Evolutionary conservation across 1,140 invertebrate species (phyloP).

Genomic region (Apis florea): DNA sequence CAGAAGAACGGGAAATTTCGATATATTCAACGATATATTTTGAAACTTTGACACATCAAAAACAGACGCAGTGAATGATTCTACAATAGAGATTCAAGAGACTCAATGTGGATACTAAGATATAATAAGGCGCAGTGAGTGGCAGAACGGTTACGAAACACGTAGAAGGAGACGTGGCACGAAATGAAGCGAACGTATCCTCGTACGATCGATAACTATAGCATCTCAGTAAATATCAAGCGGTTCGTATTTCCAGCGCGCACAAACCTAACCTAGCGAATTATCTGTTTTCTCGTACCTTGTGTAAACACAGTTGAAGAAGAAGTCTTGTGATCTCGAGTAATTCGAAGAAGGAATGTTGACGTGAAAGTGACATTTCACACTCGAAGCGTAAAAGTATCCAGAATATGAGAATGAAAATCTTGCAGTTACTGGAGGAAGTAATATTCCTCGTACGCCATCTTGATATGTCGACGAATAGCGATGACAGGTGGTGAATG

Average conservation of each 20-base stretch:
- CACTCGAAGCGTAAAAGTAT: background rate
- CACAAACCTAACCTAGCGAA: constrained; percentile 56
- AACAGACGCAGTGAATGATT: background rate
- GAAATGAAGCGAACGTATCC: constrained; percentile 61
- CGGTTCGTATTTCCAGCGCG: constrained; percentile 48
- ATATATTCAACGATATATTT: background rate
- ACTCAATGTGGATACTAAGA: background rate
- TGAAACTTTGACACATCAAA: constrained; percentile 12
- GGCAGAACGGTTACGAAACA: constrained; percentile 48
- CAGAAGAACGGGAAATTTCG: constrained; percentile 49
- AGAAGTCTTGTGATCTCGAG: background rate
- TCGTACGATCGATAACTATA: constrained; percentile 62
- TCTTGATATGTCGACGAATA: constrained; percentile 11
- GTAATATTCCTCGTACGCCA: constrained; percentile 4
- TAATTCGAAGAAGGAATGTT: constrained; percentile 1
- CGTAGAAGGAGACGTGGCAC: constrained; percentile 35
- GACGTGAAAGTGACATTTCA: constrained; percentile 4
- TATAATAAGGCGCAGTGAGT: background rate
- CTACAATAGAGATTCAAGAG: too few species aligned
- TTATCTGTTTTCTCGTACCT: constrained; percentile 11
- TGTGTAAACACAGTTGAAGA: constrained; percentile 15
- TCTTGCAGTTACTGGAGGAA: constrained; percentile 10
- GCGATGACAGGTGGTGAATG: constrained; percentile 48
- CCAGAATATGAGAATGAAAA: background rate
- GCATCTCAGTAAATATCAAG: constrained; percentile 49